Base-by-base conservation (phyloP, 1,140 invertebrate species). In the Bursaphelenchus mucronatus region DNA sequence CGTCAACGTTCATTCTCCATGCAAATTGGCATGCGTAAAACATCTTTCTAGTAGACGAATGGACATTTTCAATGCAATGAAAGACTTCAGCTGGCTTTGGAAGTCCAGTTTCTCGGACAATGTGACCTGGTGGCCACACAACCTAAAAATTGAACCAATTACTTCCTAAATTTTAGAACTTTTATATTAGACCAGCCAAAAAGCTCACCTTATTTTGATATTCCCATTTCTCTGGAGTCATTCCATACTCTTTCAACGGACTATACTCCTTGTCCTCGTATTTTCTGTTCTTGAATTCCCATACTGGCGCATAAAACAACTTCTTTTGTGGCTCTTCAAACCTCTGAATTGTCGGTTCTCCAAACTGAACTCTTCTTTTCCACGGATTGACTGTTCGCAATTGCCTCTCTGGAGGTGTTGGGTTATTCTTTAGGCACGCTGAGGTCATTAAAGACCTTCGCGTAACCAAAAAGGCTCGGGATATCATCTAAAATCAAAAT, bases 151-250 rank as follows among this genome's bases (percentile, higher is more conserved):
- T 6, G 50, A 30, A 13, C 9, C 10, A 9, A 19, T 64, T 39
- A 15, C 6, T 8, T 7, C n/a, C 13, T 57, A 19, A 49, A 64
- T n/a, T 45, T 58, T 5, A 47, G 15, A 45, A 43, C n/a, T 52
- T 63, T 9, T 11, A 56, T 43, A 39, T 43, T 6, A 10, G 13
- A 53, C 30, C 5, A 3, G 17, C 15, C 8, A 63, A 58, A 40
- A 68, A 49, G 55, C 44, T 39, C 19, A 76, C 76, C 66, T 80
- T 81, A 61, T 80, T 80, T 41, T 80, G 75, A 61, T 80, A 79
- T 46, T 80, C 79, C 78, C 78, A 80, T 52, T 80, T 80, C 11
- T 80, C 79, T 5, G 78, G 78, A 10, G 78, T 80, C n/a, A 49
- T 67, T 9, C 63, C 69, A 58, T 71, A 79, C 45, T 64, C 52